phyloP scores from a whole-genome alignment of 2,888 invertebrate species.

The Pandemis cinnamomeana region DNA sequence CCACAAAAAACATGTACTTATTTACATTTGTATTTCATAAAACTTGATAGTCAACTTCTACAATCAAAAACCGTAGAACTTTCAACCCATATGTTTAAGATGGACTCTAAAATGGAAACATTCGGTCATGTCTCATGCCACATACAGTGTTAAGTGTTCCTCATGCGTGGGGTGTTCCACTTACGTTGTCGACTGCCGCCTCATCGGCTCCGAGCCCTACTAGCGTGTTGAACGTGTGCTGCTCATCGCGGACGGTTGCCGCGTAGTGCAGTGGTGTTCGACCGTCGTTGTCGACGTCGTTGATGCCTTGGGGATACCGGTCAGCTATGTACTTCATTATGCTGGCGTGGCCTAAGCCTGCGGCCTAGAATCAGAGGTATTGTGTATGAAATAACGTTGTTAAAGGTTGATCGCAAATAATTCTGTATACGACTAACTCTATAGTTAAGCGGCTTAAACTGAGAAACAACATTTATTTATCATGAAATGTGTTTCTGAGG shows the following conservation, averaged over 20 bases:
- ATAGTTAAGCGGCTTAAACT: no score
- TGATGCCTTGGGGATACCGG: slow-evolving; percentile 88
- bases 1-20: no score
- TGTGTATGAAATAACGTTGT: background rate
- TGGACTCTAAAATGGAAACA: background rate
- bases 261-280: slow-evolving; percentile 95
- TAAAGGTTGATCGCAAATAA: background rate
- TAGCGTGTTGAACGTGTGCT: slow-evolving; percentile 90
- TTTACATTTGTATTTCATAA: no score
- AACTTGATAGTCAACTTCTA: no score
- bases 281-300: slow-evolving; percentile 91
- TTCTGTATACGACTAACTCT: no score
- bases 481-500: no score
- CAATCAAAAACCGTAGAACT: no score
- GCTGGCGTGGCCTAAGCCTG: slow-evolving; percentile 90
- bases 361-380: slow-evolving; percentile 84
- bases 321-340: slow-evolving; percentile 90
- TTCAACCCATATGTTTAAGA: background rate
- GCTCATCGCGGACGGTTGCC: slow-evolving; percentile 91
- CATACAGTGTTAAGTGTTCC: background rate
- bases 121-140: background rate
- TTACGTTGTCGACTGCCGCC: slow-evolving; percentile 92
- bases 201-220: slow-evolving; percentile 93
- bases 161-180: slow-evolving; percentile 50
- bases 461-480: no score